Percentiles rank a stretch among this genome's conserved stretches.
phyloP scores from a whole-genome alignment of 2,888 invertebrate genomes.

The Trachelus stipa region DNA sequence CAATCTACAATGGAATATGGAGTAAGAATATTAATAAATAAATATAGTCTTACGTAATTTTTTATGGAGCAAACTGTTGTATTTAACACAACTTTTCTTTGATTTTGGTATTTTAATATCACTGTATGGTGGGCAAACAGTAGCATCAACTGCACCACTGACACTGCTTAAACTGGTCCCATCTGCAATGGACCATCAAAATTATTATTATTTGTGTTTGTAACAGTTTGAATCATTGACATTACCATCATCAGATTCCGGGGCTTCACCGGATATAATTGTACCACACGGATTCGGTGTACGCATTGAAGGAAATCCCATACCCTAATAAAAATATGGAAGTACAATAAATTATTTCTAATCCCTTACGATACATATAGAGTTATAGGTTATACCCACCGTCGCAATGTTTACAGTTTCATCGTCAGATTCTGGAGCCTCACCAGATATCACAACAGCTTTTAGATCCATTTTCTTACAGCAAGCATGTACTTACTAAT shows the following conservation, averaged over 20 bases:
- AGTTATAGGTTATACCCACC: constrained; percentile 36
- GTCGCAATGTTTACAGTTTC: constrained; percentile 51
- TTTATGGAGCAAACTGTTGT: constrained; percentile 63
- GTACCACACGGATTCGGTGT: constrained; percentile 55
- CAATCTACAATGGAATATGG: not conserved
- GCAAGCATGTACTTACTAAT: not conserved
- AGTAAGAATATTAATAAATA: not conserved
- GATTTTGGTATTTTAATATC: constrained; percentile 49
- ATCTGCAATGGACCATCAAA: constrained; percentile 36
- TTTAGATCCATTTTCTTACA: constrained; percentile 54
- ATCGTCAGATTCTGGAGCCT: constrained; percentile 64
- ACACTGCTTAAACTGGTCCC: constrained; percentile 55
- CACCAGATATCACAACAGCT: constrained; percentile 61
- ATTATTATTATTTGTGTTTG: not conserved
- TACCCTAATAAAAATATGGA: constrained; percentile 38
- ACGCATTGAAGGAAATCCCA: constrained; percentile 47
- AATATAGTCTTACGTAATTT: constrained; percentile 54
- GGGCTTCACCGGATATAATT: constrained; percentile 62
- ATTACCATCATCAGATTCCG: constrained; percentile 62
- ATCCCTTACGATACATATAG: not conserved
- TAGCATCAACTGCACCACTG: constrained; percentile 55
- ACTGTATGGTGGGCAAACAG: constrained; percentile 55
- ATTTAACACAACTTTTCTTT: constrained; percentile 56
- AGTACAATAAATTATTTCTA: constrained; percentile 2
- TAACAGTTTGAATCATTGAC: constrained; percentile 10